Evolutionary conservation across 2,113 vertebrate genomes (phyloP), one percentile per base, ranked within the genome.

Genomic region (Chloroceryle aenea): DNA sequence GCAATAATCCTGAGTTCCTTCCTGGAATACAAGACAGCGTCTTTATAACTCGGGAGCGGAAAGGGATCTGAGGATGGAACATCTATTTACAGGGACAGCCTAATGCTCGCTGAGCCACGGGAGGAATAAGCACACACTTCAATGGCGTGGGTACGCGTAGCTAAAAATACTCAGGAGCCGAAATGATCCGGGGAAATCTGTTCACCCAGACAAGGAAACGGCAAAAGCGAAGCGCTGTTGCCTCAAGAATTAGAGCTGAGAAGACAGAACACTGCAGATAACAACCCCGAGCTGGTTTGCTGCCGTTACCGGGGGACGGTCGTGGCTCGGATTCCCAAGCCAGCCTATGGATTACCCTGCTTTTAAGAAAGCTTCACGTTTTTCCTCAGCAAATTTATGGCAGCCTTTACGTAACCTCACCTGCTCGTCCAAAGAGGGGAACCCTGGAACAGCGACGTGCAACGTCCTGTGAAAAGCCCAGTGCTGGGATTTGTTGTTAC

Each of bases 11-110:
- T 67, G 95, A 98, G 96, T 72, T 97, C 97, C 97, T 98, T 97
- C 97, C 97, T 98, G 96, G 97, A 98, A 98, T 97, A 98, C 96
- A 98, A 97, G 97, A 98, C 93, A 97, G 96, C 50, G 96, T 96
- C 97, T 98, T 98, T 98, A 91, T 97, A 95, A 97, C 96, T 96
- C 7, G 75, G 96, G 91, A 97, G 94, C 14, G 42, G 89, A 72
- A 75, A 81, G 82, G 94, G 93, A 89, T 94, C 91, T 96, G 93
- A 90, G 93, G 95, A 59, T 67, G 93, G 93, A 83, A 80, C 30
- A 93, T 69, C 91, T 93, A 67, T 75, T 91, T 43, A 89, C 82
- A 89, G 93, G 91, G 89, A 85, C 68, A 95, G 90, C 53, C 87
- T 87, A 79, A 67, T 10, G 93, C 66, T 88, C 7, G 4, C 86